Conservation (phyloP, 2,888 invertebrate species). For the Leptinotarsa juncta region DNA sequence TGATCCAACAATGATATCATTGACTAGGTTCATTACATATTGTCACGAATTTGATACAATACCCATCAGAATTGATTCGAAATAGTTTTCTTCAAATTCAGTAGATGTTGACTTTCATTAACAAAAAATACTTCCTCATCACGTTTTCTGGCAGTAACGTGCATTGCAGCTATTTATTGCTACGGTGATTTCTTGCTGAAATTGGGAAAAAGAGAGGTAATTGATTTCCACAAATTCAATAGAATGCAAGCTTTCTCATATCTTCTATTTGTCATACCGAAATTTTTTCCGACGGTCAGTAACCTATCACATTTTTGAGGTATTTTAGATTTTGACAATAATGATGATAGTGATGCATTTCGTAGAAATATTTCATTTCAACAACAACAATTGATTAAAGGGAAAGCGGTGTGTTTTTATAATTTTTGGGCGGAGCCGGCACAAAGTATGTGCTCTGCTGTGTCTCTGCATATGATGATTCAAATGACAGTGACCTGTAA, state of each 20-base stretch:
- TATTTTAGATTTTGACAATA: too few species aligned
- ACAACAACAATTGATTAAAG: too few species aligned
- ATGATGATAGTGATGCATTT: too few species aligned
- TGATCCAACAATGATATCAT: slow-evolving; percentile 22
- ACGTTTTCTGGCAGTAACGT: slow-evolving; percentile 11
- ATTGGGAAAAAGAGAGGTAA: not conserved
- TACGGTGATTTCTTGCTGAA: not conserved
- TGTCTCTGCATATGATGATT: too few species aligned
- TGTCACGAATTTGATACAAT: slow-evolving; percentile 30
- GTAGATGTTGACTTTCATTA: slow-evolving; percentile 19
- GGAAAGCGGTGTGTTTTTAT: too few species aligned
- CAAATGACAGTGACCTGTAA: too few species aligned
- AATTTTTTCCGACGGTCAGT: not conserved
- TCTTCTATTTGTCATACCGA: not conserved
- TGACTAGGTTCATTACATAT: slow-evolving; percentile 11
- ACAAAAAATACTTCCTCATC: slow-evolving; percentile 28
- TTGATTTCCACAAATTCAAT: slow-evolving; percentile 11
- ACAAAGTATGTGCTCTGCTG: too few species aligned
- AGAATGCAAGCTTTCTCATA: not conserved
- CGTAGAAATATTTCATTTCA: too few species aligned
- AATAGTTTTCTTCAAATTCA: slow-evolving; percentile 26
- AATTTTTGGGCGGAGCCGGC: too few species aligned
- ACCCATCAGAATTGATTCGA: slow-evolving; percentile 28
- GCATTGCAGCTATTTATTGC: slow-evolving; percentile 7
- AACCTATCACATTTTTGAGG: too few species aligned